Percentiles rank a stretch among this genome's conserved stretches.
Conservation (phyloP, 1,140 invertebrate species). For the Plutomurus gul region DNA sequence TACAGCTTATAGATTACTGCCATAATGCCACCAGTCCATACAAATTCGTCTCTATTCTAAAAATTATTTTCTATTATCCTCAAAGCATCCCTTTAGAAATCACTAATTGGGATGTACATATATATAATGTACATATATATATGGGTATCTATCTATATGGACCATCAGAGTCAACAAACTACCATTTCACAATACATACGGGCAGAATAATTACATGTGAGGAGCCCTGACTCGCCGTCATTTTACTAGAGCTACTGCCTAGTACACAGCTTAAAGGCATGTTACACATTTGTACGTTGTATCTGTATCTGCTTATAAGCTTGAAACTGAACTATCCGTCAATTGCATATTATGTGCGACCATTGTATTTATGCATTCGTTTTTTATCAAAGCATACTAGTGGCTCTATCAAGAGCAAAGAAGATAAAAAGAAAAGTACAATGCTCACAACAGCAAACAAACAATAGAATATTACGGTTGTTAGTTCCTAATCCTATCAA, state of each 20-base stretch:
- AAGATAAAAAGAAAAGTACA: background rate
- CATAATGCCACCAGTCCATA: background rate
- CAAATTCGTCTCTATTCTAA: background rate
- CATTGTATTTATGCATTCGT: background rate
- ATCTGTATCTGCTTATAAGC: background rate
- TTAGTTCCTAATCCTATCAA: background rate
- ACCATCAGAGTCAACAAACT: background rate
- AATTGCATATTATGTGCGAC: background rate
- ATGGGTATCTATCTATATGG: conserved; percentile 22
- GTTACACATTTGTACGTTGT: background rate
- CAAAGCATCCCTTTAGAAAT: no score
- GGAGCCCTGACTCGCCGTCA: no score
- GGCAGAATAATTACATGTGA: no score
- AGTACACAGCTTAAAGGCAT: background rate
- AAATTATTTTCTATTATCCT: no score
- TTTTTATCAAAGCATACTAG: background rate
- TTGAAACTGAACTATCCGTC: background rate
- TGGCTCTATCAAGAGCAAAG: background rate
- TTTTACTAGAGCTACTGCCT: background rate
- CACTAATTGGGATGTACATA: no score
- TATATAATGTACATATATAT: background rate
- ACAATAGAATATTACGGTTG: background rate
- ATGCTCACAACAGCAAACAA: background rate
- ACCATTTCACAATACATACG: no score
- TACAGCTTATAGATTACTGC: background rate